Conservation (phyloP, 1,140 invertebrate species). For the Pantala flavescens region DNA sequence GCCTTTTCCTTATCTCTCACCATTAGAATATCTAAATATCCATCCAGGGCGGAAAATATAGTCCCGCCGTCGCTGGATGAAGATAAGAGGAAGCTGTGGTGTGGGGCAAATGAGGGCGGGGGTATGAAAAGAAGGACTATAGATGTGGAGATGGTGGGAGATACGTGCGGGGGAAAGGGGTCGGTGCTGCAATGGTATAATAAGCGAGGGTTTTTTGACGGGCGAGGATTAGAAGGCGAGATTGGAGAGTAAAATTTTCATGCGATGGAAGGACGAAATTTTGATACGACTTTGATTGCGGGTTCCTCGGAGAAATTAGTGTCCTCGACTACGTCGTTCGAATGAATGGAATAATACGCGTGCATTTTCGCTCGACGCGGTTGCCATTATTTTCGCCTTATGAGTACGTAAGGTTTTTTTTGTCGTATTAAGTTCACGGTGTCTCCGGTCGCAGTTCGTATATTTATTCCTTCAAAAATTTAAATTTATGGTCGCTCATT, state of each 20-base stretch:
- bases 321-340: not conserved
- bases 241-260: not conserved
- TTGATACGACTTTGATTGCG: not conserved
- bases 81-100: not conserved
- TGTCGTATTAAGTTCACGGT: too few species aligned
- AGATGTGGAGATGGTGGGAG: not conserved
- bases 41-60: conserved; percentile 25
- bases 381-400: not conserved
- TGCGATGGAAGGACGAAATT: not conserved
- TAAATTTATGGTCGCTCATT: too few species aligned
- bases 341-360: not conserved
- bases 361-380: not conserved
- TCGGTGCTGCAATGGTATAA: not conserved
- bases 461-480: too few species aligned
- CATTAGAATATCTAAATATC: conserved; percentile 39
- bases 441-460: too few species aligned
- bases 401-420: too few species aligned
- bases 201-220: conserved; percentile 1
- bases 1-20: conserved; percentile 23
- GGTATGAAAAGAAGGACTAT: not conserved
- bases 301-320: not conserved
- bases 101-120: not conserved
- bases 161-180: not conserved
- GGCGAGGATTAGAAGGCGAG: not conserved
- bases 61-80: conserved; percentile 17